Conservation (phyloP, 2,888 invertebrate genomes). For the Catocala nupta region DNA sequence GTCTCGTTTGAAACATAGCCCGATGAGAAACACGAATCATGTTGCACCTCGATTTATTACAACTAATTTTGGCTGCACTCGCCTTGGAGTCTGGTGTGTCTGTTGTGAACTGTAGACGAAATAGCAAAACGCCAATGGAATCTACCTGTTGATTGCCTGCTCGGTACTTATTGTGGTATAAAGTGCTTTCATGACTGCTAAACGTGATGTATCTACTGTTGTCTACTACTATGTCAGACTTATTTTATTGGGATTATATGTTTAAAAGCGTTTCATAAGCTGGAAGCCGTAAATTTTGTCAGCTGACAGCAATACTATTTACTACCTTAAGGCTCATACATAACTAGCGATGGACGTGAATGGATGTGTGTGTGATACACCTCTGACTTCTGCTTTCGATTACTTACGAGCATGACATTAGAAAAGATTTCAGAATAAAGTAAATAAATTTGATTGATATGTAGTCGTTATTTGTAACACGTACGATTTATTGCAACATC, state of each 20-base stretch:
- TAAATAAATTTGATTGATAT: slow-evolving; percentile 35
- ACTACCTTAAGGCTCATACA: no score
- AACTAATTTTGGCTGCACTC: slow-evolving; percentile 20
- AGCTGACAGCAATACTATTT: no score
- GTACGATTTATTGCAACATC: slow-evolving; percentile 32
- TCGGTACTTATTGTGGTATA: background rate
- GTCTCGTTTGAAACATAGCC: slow-evolving; percentile 33
- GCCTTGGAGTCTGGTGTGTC: background rate
- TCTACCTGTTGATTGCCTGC: no score
- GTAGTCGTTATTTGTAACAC: slow-evolving; percentile 32
- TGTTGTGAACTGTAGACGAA: background rate
- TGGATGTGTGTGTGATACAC: no score
- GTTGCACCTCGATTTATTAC: slow-evolving; percentile 30
- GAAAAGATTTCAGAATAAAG: background rate
- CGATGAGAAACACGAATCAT: slow-evolving; percentile 44
- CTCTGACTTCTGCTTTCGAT: no score
- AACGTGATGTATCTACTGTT: no score
- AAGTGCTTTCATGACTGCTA: no score
- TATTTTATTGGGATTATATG: no score
- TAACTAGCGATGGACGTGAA: no score
- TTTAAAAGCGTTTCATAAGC: no score
- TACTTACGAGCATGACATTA: background rate
- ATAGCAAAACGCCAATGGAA: background rate
- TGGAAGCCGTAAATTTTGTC: no score
- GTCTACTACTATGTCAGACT: no score